Conservation (phyloP, 2,888 invertebrate species). For the Sinelater perroti region DNA sequence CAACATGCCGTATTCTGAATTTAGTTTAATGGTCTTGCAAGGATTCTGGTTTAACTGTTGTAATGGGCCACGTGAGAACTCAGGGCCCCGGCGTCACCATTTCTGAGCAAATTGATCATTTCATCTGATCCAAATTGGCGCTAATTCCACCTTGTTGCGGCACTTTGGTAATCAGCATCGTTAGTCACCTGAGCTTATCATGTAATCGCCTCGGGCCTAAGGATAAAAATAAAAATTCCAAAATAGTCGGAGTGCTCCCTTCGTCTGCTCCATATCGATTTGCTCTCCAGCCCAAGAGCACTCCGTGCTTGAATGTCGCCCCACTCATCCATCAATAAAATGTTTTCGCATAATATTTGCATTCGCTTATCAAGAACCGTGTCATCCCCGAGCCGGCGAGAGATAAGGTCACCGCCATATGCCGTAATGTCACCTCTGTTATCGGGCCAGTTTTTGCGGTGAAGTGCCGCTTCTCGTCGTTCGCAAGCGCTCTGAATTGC, state of each 20-base stretch:
- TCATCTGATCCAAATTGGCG: no score
- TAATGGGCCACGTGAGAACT: no score
- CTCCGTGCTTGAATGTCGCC: slow-evolving; percentile 19
- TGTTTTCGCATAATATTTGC: slow-evolving; percentile 34
- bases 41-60: no score
- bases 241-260: slow-evolving; percentile 22
- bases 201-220: no score
- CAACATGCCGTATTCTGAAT: no score
- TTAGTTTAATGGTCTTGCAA: no score
- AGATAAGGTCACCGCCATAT: slow-evolving; percentile 16
- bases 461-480: background rate
- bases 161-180: no score
- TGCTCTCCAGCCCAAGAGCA: slow-evolving; percentile 23
- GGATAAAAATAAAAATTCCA: slow-evolving; percentile 16
- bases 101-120: no score
- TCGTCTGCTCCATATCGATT: slow-evolving; percentile 21
- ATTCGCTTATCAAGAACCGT: slow-evolving; percentile 29
- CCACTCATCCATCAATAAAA: slow-evolving; percentile 34
- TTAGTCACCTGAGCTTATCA: no score
- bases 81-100: no score
- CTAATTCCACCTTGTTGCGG: no score
- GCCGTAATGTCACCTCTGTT: slow-evolving; percentile 16
- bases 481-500: background rate
- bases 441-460: background rate
- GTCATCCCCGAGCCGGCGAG: slow-evolving; percentile 10